These are phyloP conservation scores for Umimayanthus chanpuru DNA, from an alignment of 92 coral and sea anemone genomes.

Conservation along the genomic window DNA sequence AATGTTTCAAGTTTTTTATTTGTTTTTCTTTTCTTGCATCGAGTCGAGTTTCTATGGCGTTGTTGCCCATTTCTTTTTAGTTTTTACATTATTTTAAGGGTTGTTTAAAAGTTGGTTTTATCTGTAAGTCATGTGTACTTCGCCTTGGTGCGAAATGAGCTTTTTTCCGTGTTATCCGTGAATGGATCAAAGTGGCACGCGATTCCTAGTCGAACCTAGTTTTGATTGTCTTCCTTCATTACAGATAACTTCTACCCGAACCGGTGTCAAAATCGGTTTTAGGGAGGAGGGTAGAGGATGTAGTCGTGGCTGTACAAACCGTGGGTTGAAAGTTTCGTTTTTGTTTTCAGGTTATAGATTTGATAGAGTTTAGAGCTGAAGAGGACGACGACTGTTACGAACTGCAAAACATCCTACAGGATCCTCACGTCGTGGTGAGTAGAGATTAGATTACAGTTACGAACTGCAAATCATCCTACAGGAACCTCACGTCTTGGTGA, in stretches of 20 bases:
- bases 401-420: constrained; percentile 89
- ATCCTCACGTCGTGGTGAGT: constrained; percentile 95
- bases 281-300: not conserved
- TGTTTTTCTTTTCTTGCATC: no score
- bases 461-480: constrained; percentile 49
- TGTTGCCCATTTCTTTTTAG: no score
- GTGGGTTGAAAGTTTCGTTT: not conserved
- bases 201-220: no score
- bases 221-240: not conserved
- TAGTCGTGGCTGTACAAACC: not conserved
- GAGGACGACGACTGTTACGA: constrained; percentile 99
- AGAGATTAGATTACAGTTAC: constrained; percentile 60
- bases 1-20: no score
- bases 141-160: no score
- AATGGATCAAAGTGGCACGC: no score
- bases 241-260: not conserved
- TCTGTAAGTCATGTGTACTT: no score
- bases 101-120: no score
- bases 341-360: constrained; percentile 70
- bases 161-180: no score
- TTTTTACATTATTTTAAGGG: no score
- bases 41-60: no score
- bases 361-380: constrained; percentile 88
- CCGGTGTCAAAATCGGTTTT: not conserved
- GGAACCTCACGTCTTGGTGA: no score